Conservation (phyloP, 2,797 vertebrate genomes). For the Ataeniobius toweri region DNA sequence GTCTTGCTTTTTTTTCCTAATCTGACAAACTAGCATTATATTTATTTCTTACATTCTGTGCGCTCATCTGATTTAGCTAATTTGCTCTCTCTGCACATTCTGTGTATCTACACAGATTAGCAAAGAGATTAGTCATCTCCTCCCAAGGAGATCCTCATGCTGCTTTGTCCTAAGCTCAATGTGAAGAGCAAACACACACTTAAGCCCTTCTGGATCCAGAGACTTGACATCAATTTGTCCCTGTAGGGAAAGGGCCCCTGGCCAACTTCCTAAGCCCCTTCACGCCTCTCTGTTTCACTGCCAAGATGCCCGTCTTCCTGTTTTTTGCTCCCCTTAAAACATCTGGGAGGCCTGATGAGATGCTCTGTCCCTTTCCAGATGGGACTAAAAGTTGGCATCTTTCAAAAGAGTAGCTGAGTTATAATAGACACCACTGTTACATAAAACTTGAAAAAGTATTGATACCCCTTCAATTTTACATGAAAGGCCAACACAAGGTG, state of each 20-base stretch:
- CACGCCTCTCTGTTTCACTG: conserved; percentile 8
- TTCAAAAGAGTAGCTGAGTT: conserved; percentile 3
- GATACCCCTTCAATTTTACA: background rate
- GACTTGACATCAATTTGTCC: conserved; percentile 90
- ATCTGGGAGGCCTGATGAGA: conserved; percentile 28
- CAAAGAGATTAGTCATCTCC: conserved; percentile 82
- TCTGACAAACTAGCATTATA: background rate
- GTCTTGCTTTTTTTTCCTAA: too few relatives aligned
- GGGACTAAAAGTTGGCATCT: background rate
- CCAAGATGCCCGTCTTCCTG: conserved; percentile 13
- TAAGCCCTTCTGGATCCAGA: conserved; percentile 90
- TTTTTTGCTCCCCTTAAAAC: conserved; percentile 2
- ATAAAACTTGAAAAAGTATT: background rate
- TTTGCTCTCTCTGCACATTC: background rate
- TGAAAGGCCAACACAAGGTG: background rate
- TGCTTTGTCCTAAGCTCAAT: conserved; percentile 86
- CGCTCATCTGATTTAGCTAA: conserved; percentile 9
- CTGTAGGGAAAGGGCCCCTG: conserved; percentile 78
- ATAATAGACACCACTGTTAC: background rate
- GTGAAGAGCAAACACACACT: conserved; percentile 88
- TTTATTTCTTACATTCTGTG: background rate
- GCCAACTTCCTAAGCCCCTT: conserved; percentile 52
- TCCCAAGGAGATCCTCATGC: conserved; percentile 68
- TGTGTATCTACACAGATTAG: conserved; percentile 79
- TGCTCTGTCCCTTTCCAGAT: background rate